Percentiles rank a stretch among this genome's conserved stretches.
These are phyloP conservation scores for Pelagia noctiluca DNA, from an alignment of 30 jellyfish, hydroid and myxozoan genomes.

Conservation along the genomic window DNA sequence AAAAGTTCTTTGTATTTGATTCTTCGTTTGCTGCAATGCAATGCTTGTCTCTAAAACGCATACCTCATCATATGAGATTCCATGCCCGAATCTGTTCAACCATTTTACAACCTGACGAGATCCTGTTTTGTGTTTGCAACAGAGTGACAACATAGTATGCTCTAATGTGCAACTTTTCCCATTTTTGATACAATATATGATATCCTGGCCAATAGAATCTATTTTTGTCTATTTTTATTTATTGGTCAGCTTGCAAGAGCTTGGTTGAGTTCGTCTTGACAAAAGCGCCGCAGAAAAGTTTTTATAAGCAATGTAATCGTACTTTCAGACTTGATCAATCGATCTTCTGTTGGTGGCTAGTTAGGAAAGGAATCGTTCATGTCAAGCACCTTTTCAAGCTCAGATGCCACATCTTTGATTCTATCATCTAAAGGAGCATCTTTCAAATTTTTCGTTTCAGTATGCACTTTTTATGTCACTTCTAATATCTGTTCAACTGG, in stretches of 20 bases:
- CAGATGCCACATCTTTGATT: conserved; percentile 39
- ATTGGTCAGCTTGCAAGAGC: conserved; percentile 3
- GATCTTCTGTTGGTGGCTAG: conserved; percentile 28
- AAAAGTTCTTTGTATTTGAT: not conserved
- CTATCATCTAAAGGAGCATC: conserved; percentile 51
- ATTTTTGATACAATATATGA: conserved; percentile 8
- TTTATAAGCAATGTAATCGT: not conserved
- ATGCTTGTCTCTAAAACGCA: conserved; percentile 8
- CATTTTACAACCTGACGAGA: not conserved
- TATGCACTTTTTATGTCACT: conserved; percentile 37
- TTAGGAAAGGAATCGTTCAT: conserved; percentile 17
- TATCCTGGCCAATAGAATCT: not conserved
- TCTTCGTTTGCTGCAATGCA: conserved; percentile 13
- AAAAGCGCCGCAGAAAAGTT: not conserved
- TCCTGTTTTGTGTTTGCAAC: not conserved
- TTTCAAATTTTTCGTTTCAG: conserved; percentile 33
- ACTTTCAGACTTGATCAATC: not conserved
- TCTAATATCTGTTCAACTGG: conserved; percentile 28
- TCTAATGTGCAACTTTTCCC: conserved; percentile 14
- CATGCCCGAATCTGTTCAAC: not conserved
- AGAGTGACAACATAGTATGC: conserved; percentile 4
- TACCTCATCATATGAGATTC: conserved; percentile 9
- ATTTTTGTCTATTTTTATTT: not conserved
- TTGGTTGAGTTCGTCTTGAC: not conserved
- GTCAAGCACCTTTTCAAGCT: conserved; percentile 12